Evolutionary conservation across 2,113 vertebrate species (phyloP).

Genomic region (Eonycteris spelaea): DNA sequence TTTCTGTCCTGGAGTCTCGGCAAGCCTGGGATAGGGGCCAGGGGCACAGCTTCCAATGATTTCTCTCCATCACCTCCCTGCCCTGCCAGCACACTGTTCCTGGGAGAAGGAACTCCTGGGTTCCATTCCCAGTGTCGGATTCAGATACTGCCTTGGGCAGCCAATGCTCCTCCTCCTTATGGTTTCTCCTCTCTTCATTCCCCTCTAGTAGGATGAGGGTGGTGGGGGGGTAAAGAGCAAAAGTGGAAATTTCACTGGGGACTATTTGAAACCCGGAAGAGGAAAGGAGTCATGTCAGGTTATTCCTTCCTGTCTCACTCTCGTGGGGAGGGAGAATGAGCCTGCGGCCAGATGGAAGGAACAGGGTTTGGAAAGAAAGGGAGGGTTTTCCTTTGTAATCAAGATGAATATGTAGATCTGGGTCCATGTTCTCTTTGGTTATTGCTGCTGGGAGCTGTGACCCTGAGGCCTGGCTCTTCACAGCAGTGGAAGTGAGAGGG

Average conservation of each 20-base stretch:
- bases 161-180: neutral
- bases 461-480: neutral
- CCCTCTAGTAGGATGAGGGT: neutral
- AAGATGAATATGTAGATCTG: neutral
- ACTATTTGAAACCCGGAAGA: conserved; percentile 11
- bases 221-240: neutral
- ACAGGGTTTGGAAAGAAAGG: conserved; percentile 11
- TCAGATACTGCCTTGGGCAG: neutral
- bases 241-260: neutral
- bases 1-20: conserved; percentile 67
- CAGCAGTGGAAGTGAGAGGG: neutral
- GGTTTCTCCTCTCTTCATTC: neutral
- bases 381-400: neutral
- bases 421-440: neutral
- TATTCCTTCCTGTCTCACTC: conserved; percentile 6
- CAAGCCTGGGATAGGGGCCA: conserved; percentile 40
- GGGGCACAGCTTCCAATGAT: neutral
- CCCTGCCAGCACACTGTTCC: neutral
- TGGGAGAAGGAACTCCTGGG: conserved; percentile 43
- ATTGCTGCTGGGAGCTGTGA: neutral
- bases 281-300: neutral
- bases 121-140: neutral
- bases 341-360: conserved; percentile 21
- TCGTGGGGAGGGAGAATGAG: neutral
- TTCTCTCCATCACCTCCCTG: neutral